A percentile compares a stretch with the other conserved stretches of the same genome.
Evolutionary conservation across 92 coral and sea anemone genomes (phyloP).

Genomic region (Bergia sp.): DNA sequence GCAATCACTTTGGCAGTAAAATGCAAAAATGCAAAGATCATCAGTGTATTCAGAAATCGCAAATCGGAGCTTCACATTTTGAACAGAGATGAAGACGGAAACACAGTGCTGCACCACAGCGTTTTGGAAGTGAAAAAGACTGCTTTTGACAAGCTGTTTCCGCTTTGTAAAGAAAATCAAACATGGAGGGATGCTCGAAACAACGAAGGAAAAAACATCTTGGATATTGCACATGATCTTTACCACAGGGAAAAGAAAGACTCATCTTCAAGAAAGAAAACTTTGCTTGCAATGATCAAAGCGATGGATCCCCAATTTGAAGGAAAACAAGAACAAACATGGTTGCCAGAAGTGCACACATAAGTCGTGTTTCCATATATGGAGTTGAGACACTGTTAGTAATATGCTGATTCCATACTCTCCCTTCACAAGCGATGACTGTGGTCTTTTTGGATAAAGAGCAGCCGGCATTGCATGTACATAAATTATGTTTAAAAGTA

Average conservation of each 20-base stretch:
- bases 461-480: neutral
- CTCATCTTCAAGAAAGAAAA: neutral
- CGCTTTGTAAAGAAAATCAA: neutral
- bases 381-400: neutral
- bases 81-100: slow-evolving; percentile 40
- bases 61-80: neutral
- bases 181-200: slow-evolving; percentile 46
- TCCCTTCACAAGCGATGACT: too few relatives aligned
- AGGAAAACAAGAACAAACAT: neutral
- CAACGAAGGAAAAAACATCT: slow-evolving; percentile 1
- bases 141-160: slow-evolving; percentile 40
- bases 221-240: neutral
- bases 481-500: too few relatives aligned
- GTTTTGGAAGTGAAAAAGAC: slow-evolving; percentile 24
- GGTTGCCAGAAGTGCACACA: neutral
- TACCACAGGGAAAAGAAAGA: neutral
- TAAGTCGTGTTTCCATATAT: neutral
- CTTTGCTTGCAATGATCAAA: neutral
- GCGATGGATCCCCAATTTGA: neutral
- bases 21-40: slow-evolving; percentile 10
- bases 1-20: slow-evolving; percentile 46
- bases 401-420: too few relatives aligned
- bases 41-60: slow-evolving; percentile 37
- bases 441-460: neutral
- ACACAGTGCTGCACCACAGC: slow-evolving; percentile 54